These are phyloP conservation scores for Grantiella picta DNA, from an alignment of 2,113 vertebrate genomes.

Conservation along the genomic window DNA sequence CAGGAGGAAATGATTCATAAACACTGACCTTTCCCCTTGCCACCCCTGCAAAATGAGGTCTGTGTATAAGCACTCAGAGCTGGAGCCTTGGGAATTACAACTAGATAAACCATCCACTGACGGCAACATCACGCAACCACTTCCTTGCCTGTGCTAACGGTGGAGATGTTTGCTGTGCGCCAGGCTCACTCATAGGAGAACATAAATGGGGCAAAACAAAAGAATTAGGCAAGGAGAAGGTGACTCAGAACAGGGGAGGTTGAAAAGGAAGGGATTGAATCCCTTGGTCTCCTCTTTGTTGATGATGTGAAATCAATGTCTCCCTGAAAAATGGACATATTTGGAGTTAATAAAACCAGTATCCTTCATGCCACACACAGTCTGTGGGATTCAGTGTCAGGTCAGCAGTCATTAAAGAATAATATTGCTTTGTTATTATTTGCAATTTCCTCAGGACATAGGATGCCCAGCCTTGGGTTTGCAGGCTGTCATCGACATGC, in stretches of 20 bases:
- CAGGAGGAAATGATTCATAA: conserved; percentile 80
- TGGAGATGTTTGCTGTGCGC: neutral
- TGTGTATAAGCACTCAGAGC: conserved; percentile 64
- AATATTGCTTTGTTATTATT: neutral
- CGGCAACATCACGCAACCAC: neutral
- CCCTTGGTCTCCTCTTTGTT: neutral
- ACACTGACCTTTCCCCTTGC: conserved; percentile 74
- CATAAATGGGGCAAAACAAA: neutral
- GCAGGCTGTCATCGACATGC: rapidly evolving
- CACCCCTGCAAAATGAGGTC: conserved; percentile 65
- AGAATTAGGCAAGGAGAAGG: neutral
- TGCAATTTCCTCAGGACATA: neutral
- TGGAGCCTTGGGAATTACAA: conserved; percentile 56
- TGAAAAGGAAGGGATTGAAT: neutral
- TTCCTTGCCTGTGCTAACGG: neutral
- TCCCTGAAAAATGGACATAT: neutral
- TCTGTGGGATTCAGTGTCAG: neutral
- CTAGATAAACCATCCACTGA: conserved; percentile 37
- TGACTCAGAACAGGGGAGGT: neutral
- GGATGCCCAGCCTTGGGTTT: neutral
- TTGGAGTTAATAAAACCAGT: neutral
- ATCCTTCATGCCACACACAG: neutral
- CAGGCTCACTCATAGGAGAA: neutral
- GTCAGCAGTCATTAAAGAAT: neutral
- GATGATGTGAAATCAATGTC: neutral